Conservation (phyloP, 2,113 vertebrate species). For the Callipepla californica region DNA sequence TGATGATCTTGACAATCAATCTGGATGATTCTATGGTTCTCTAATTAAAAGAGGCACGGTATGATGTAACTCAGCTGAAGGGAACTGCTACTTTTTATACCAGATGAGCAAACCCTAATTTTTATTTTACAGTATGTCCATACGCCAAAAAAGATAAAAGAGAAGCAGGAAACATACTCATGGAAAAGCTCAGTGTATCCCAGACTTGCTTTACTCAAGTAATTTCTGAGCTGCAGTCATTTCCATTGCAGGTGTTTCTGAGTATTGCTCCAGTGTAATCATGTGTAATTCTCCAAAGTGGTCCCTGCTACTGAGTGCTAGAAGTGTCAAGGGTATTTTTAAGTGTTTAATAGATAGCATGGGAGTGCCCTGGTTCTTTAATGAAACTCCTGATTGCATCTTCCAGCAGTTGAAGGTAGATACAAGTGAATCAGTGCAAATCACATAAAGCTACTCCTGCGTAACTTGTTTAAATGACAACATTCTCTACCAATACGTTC, state of each 20-base stretch:
- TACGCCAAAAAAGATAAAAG: background rate
- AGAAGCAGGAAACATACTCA: background rate
- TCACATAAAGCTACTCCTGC: background rate
- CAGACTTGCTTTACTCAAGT: background rate
- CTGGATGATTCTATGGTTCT: background rate
- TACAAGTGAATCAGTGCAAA: background rate
- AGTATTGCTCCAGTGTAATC: background rate
- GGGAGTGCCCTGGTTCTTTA: background rate
- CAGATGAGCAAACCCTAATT: background rate
- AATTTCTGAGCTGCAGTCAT: background rate
- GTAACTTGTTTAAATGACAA: background rate
- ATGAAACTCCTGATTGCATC: background rate
- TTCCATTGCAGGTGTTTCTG: background rate
- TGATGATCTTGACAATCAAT: background rate
- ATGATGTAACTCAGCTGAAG: background rate
- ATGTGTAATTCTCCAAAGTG: background rate
- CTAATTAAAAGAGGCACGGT: background rate
- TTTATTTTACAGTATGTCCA: background rate
- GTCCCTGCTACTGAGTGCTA: background rate
- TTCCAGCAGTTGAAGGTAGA: background rate
- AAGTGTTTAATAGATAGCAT: background rate
- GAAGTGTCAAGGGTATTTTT: background rate
- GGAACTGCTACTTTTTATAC: background rate
- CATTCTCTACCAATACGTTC: background rate
- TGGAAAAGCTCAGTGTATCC: rapidly evolving